Evolutionary conservation across 1,140 invertebrate genomes (phyloP).

Genomic region (Eufriesea mexicana): DNA sequence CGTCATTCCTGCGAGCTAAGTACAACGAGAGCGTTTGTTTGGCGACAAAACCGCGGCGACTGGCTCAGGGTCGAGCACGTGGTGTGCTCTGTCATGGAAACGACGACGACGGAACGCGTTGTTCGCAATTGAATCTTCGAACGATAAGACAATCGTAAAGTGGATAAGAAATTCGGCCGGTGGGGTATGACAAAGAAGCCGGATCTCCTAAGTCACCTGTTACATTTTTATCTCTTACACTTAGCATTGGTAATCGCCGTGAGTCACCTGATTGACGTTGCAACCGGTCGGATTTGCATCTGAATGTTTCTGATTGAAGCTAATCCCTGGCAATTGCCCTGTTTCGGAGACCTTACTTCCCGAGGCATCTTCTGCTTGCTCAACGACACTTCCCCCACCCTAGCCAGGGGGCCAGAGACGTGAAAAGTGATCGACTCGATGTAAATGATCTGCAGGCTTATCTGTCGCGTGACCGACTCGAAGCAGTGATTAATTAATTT

Average conservation of each 20-base stretch:
- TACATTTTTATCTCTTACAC: constrained; percentile 9
- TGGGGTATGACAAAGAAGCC: too few species aligned
- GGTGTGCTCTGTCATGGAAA: background rate
- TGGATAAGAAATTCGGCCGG: background rate
- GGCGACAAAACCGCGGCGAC: background rate
- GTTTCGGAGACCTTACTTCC: background rate
- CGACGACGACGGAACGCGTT: too few species aligned
- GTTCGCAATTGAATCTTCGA: too few species aligned
- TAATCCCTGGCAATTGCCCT: background rate
- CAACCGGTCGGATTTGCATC: background rate
- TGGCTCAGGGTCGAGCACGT: background rate
- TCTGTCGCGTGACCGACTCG: background rate
- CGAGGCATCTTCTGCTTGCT: background rate
- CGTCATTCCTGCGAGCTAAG: background rate
- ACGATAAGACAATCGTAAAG: background rate
- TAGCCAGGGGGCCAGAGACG: too few species aligned
- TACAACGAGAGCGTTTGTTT: background rate
- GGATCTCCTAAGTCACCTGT: background rate
- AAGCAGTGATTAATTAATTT: too few species aligned
- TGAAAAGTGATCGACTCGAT: background rate
- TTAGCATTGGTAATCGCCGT: background rate
- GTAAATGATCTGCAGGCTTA: background rate
- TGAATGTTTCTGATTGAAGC: background rate
- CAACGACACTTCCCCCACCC: too few species aligned
- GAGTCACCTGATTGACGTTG: constrained; percentile 10